Evolutionary conservation across 1,140 invertebrate genomes (phyloP).

Genomic region (fruit fly (Drosophila melanogaster)): Release_6_plus_ISO1_MT NT_033779.5:772001-772500

Average conservation of each 20-base stretch:
- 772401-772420: conserved; percentile 78
- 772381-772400: conserved; percentile 82
- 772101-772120: too few species aligned
- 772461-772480: conserved; percentile 75
- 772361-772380: conserved; percentile 43
- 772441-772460: conserved; percentile 8
- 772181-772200: too few species aligned
- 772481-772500: conserved; percentile 77
- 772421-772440: conserved; percentile 22
- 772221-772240: too few species aligned
- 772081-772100: too few species aligned
- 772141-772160: too few species aligned
- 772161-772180: too few species aligned
- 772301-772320: conserved; percentile 40
- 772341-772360: neutral
- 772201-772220: too few species aligned
- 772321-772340: conserved; percentile 46
- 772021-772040: too few species aligned
- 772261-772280: conserved; percentile 33
- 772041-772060: too few species aligned
- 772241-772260: conserved; percentile 68
- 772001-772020: too few species aligned
- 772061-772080: too few species aligned
- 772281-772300: conserved; percentile 1
- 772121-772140: too few species aligned